A percentile compares a stretch with the other conserved stretches of the same genome.
Conservation (phyloP, 2,113 vertebrate species). For the pig (Sus scrofa) region T2T-Sscrofa CM000812.6:241993001-241993500, state of each 20-base stretch:
- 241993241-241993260: neutral
- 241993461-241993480: neutral
- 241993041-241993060: neutral
- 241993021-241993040: neutral
- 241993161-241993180: neutral
- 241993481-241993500: neutral
- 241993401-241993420: neutral
- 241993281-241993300: neutral
- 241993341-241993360: neutral
- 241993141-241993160: slow-evolving; percentile 30
- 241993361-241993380: neutral
- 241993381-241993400: neutral
- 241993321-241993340: neutral
- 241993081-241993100: neutral
- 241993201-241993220: neutral
- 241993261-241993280: neutral
- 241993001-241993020: neutral
- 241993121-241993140: neutral
- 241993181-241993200: neutral
- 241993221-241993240: neutral
- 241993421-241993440: neutral
- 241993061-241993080: neutral
- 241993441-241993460: neutral
- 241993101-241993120: neutral
- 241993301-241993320: neutral